Evolutionary conservation across 2,888 invertebrate genomes (phyloP), one percentile per base, ranked within the genome.

Genomic region (Thymelicus lineola): DNA sequence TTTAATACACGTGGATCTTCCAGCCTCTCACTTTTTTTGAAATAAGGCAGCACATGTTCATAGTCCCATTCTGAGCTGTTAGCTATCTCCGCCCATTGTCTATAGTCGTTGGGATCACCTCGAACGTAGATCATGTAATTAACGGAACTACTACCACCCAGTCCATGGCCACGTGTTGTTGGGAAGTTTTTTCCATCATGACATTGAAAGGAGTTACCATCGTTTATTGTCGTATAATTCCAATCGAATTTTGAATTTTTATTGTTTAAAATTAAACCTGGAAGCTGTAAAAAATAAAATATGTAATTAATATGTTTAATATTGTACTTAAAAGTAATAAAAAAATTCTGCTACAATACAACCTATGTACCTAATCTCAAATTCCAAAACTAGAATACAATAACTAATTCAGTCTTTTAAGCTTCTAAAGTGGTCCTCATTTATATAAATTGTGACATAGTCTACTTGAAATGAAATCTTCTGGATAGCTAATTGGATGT

Each of bases 91-190:
- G 86, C 86, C 95, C 95, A 95, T 46, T 83, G 80, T 45, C 92
- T 83, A 69, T 90, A 95, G 74, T 94, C 94, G 4, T 78, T 70
- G 0, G 78, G 81, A 73, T 86, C 89, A 0, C 94, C 95, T 7
- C 92, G 87, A 7, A 94, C 83, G 73, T 94, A 94, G 58, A 94
- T 81, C 88, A 94, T 94, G 36, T 86, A 93, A 77, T 94, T 95
- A 20, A 94, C 79, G 4, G 87, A 84, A 14, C 94, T 93, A 0
- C 88, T 86, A 3, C 95, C 95, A 58, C 95, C 95, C 75, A 95
- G 80, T 72, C 91, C 86, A 74, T 94, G 95, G 0, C 96, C 96
- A n/a, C 95, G 87, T 1, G 96, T 94, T 95, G 95, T 95, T 0
- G 87, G 84, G 62, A 89, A 89, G n/a, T 85, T 73, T 63, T 86